These are phyloP conservation scores for Carassius gibelio DNA, from an alignment of 2,113 vertebrate species.

Conservation along the genomic window DNA sequence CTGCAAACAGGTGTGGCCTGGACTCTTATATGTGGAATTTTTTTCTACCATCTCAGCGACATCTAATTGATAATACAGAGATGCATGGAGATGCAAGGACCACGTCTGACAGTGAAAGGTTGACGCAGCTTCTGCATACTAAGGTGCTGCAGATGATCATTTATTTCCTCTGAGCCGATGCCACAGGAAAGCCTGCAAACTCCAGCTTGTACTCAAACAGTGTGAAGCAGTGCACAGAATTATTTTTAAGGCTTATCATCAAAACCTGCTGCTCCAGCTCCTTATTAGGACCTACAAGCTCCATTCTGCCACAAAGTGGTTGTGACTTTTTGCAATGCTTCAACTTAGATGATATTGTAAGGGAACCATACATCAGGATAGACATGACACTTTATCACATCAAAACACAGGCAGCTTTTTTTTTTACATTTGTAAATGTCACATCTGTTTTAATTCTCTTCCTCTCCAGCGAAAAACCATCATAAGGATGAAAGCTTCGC, in stretches of 20 bases:
- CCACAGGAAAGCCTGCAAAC: slow-evolving; percentile 35
- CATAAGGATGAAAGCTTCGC: background rate
- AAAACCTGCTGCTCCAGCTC: slow-evolving; percentile 17
- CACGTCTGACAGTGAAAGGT: background rate
- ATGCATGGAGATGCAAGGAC: background rate
- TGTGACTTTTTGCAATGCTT: background rate
- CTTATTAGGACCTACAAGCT: slow-evolving; percentile 23
- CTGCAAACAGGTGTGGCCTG: background rate
- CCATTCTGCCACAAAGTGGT: slow-evolving; percentile 23
- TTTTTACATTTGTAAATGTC: slow-evolving; percentile 5
- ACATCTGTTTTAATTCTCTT: background rate
- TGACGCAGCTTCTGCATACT: background rate
- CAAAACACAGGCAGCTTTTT: background rate
- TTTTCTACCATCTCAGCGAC: background rate
- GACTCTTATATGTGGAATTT: background rate
- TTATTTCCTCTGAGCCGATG: slow-evolving; percentile 11
- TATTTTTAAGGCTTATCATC: slow-evolving; percentile 30
- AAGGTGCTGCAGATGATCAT: background rate
- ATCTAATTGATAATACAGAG: background rate
- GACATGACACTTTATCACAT: background rate
- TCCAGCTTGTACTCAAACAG: slow-evolving; percentile 10
- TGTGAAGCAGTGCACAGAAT: background rate
- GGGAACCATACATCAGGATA: background rate
- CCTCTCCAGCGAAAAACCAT: background rate
- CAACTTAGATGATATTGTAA: background rate